Evolutionary conservation across 2,113 vertebrate species (phyloP).

Genomic region (Peucedramus taeniatus): DNA sequence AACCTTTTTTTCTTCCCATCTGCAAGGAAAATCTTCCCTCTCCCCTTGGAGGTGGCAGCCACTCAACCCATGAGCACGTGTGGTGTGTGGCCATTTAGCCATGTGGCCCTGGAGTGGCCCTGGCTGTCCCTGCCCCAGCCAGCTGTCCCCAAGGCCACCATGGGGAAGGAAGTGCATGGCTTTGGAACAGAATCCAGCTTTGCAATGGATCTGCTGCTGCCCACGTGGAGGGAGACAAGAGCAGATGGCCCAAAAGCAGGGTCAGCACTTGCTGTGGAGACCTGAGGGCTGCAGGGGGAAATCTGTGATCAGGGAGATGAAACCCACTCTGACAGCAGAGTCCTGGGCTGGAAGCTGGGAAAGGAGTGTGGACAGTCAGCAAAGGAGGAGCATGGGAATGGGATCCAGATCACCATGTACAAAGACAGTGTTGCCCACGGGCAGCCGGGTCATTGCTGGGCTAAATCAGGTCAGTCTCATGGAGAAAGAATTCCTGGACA

Average conservation of each 20-base stretch:
- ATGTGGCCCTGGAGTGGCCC: background rate
- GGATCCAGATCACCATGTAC: rapidly evolving
- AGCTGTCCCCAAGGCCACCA: background rate
- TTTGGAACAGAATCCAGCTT: background rate
- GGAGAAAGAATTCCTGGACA: background rate
- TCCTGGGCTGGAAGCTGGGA: background rate
- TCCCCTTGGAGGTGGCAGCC: background rate
- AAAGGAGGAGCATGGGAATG: background rate
- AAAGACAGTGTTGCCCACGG: rapidly evolving
- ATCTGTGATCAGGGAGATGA: background rate
- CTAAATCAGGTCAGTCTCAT: background rate
- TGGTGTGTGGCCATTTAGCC: too few species aligned
- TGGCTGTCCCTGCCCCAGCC: background rate
- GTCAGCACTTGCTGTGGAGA: background rate
- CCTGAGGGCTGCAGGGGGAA: background rate
- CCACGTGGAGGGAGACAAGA: rapidly evolving
- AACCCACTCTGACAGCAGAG: background rate
- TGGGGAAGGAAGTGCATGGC: background rate
- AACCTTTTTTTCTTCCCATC: background rate
- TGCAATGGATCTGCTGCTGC: background rate
- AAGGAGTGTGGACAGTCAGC: background rate
- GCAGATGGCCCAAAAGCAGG: background rate
- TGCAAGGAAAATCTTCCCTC: background rate
- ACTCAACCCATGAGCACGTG: background rate
- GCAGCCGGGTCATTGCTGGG: background rate